Evolutionary conservation across 2,113 vertebrate genomes (phyloP).

Genomic region (Prietella phreatophila): DNA sequence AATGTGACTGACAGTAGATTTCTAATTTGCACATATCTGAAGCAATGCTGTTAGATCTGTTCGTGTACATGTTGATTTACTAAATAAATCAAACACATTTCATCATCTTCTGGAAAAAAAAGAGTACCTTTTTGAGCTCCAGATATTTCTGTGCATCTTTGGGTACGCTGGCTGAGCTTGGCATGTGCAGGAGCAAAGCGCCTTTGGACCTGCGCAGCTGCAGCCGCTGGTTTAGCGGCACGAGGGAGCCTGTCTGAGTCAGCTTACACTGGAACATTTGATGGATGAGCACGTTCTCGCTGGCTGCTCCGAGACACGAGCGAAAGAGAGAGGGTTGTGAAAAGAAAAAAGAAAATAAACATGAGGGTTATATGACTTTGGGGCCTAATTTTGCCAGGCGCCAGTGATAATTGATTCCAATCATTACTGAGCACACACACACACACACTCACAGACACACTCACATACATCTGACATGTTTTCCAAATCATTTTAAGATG

Average conservation of each 20-base stretch:
- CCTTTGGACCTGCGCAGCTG: slow-evolving; percentile 81
- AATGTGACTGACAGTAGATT: background rate
- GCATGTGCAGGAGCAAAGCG: slow-evolving; percentile 76
- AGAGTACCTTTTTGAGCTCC: slow-evolving; percentile 84
- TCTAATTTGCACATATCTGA: background rate
- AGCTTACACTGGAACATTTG: slow-evolving; percentile 92
- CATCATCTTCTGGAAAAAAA: background rate
- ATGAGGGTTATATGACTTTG: slow-evolving; percentile 23
- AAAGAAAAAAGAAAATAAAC: slow-evolving; percentile 49
- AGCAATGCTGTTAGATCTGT: background rate
- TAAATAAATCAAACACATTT: background rate
- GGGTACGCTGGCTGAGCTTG: slow-evolving; percentile 52
- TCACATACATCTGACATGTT: slow-evolving; percentile 16
- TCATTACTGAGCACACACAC: slow-evolving; percentile 32
- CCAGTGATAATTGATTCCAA: slow-evolving; percentile 51
- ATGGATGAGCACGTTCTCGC: slow-evolving; percentile 88
- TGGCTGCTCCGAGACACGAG: slow-evolving; percentile 71
- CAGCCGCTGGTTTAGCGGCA: slow-evolving; percentile 76
- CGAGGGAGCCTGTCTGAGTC: slow-evolving; percentile 87
- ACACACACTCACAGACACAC: background rate
- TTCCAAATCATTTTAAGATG: slow-evolving; percentile 16
- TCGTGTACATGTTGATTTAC: background rate
- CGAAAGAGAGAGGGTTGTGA: slow-evolving; percentile 19
- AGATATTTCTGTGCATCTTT: slow-evolving; percentile 77
- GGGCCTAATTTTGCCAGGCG: slow-evolving; percentile 44